Base-by-base conservation (phyloP, 2,888 invertebrate genomes). In the Celastrina argiolus region DNA sequence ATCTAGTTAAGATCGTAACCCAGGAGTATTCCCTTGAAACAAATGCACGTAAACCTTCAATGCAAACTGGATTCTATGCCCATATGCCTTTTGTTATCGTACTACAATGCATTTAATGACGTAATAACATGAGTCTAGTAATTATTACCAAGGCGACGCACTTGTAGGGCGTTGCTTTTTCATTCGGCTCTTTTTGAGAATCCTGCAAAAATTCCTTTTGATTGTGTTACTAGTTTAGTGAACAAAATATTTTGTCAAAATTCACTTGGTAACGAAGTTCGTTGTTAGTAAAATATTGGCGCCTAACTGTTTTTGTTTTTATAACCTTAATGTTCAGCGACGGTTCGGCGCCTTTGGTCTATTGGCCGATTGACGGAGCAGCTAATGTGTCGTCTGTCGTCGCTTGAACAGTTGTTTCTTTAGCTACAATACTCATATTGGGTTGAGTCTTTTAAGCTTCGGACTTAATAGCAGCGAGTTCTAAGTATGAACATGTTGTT, bases 61-160 rank as follows among this genome's bases (percentile, higher is more conserved):
- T 31, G 59, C 61, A 61, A 61, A 61, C 61, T 61, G 22, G 61
- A 39, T 61, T 61, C 61, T 36, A 61, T 61, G 61, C 61, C 59
- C 18, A 59, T 59, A 59, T 16, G 34, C 34, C 10, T 34, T 34
- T 31, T 59, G 34, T 59, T 31, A 16, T 34, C 58, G 31, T 16
- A 34, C 34, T 34, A 34, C 16, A 31, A 59, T 59, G 7, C 18
- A 14, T 36, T 22, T 18, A 14, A 18, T 61, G 61, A 61, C 61
- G 61, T 61, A 18, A 61, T 18, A 61, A 61, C 22, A 36, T 14
- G 36, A 12, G 14, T 36, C 12, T 61, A 31, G 5, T 18, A 18
- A 34, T 18, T 34, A 31, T 16, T 36, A 59, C 31, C 18, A 14
- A 18, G 18, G 36, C 34, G 16, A 36, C 12, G 22, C 51, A 51